A percentile compares a stretch with the other conserved stretches of the same genome.
Conservation (phyloP, 2,888 invertebrate genomes). For the Harpalus rubripes region DNA sequence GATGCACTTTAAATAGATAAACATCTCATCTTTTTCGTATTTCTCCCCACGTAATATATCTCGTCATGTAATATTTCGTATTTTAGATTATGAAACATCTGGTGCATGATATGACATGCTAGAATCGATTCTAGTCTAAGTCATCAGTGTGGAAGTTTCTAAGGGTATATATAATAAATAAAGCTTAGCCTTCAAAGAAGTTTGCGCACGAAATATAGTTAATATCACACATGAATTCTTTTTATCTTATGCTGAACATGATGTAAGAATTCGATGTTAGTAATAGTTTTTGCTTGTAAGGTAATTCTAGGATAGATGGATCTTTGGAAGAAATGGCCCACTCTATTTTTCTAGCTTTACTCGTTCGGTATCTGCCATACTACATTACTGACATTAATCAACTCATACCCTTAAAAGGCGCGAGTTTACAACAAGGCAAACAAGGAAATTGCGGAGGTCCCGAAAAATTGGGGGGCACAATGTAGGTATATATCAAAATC, state of each 20-base stretch:
- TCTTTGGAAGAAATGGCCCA: too few relatives aligned
- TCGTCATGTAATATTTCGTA: neutral
- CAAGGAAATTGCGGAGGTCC: too few relatives aligned
- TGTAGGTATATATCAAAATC: too few relatives aligned
- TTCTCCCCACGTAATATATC: neutral
- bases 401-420: too few relatives aligned
- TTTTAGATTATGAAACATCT: conserved; percentile 7
- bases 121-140: neutral
- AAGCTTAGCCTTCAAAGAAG: neutral
- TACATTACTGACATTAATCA: too few relatives aligned
- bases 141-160: neutral
- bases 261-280: neutral
- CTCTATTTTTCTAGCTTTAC: too few relatives aligned
- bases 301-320: too few relatives aligned
- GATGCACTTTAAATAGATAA: neutral
- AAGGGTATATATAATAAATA: neutral
- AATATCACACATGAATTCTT: neutral
- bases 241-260: neutral
- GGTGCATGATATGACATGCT: neutral
- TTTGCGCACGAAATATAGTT: neutral
- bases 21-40: neutral
- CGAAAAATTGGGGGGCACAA: too few relatives aligned
- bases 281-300: neutral
- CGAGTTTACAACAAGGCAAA: too few relatives aligned
- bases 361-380: too few relatives aligned